Evolutionary conservation across 1,140 invertebrate species (phyloP).

Genomic region (Pogonomyrmex barbatus): DNA sequence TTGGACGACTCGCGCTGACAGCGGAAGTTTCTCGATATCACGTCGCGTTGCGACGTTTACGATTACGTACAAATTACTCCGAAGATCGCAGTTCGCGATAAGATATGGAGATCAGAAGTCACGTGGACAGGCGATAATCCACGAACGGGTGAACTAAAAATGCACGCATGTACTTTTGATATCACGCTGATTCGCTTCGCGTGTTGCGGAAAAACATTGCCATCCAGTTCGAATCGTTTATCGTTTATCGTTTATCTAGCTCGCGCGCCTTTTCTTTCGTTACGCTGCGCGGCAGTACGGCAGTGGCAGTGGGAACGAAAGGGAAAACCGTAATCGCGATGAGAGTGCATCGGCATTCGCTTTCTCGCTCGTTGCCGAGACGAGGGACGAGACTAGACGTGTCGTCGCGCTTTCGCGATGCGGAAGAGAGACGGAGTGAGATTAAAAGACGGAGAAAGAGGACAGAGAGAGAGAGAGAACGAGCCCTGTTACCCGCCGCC

Average conservation of each 20-base stretch:
- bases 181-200: neutral
- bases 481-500: neutral
- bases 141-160: neutral
- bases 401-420: neutral
- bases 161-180: no score
- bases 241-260: neutral
- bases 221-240: neutral
- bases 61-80: neutral
- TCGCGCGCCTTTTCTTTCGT: neutral
- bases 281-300: constrained; percentile 52
- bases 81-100: neutral
- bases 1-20: neutral
- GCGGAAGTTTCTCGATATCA: no score
- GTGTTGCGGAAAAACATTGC: neutral
- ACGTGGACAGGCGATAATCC: neutral
- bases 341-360: constrained; percentile 36
- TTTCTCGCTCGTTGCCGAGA: constrained; percentile 36
- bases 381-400: no score
- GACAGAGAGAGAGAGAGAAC: neutral
- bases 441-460: neutral
- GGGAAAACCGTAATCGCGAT: constrained; percentile 76
- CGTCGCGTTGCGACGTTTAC: neutral
- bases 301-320: constrained; percentile 77
- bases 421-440: neutral
- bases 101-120: neutral